Conservation (phyloP, 1,140 invertebrate species). For the Hyposmocoma kahamanoa region DNA sequence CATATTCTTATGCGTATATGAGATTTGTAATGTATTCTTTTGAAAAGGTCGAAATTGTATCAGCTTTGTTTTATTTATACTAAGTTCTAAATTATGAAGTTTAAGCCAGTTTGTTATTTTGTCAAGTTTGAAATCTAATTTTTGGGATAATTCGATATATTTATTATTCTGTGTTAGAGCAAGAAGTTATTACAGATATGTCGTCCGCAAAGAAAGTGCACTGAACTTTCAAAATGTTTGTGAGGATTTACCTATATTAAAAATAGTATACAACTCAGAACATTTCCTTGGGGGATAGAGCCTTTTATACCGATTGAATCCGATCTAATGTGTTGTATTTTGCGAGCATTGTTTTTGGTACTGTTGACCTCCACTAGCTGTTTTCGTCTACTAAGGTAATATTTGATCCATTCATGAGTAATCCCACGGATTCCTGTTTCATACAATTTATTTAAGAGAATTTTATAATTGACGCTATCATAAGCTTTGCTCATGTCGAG, state of each 20-base stretch:
- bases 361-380: slow-evolving; percentile 3
- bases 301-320: neutral
- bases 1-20: neutral
- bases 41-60: slow-evolving; percentile 6
- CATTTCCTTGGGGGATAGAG: slow-evolving; percentile 5
- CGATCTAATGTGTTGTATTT: neutral
- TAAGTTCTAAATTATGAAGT: neutral
- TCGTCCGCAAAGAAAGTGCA: slow-evolving; percentile 6
- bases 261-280: slow-evolving; percentile 4
- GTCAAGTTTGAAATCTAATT: neutral
- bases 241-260: slow-evolving; percentile 6
- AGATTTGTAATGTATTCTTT: slow-evolving; percentile 1
- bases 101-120: slow-evolving; percentile 4
- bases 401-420: slow-evolving; percentile 3
- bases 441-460: slow-evolving; percentile 1
- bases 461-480: slow-evolving; percentile 2
- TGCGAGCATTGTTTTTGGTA: neutral
- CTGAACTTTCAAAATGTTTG: neutral
- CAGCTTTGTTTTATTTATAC: slow-evolving; percentile 5
- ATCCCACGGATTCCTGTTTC: slow-evolving; percentile 2
- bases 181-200: neutral
- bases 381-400: neutral
- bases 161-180: neutral
- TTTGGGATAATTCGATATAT: neutral
- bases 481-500: slow-evolving; percentile 8